Evolutionary conservation across 2,113 vertebrate genomes (phyloP), one percentile per base, ranked within the genome.

Genomic region (Budorcas taxicolor): DNA sequence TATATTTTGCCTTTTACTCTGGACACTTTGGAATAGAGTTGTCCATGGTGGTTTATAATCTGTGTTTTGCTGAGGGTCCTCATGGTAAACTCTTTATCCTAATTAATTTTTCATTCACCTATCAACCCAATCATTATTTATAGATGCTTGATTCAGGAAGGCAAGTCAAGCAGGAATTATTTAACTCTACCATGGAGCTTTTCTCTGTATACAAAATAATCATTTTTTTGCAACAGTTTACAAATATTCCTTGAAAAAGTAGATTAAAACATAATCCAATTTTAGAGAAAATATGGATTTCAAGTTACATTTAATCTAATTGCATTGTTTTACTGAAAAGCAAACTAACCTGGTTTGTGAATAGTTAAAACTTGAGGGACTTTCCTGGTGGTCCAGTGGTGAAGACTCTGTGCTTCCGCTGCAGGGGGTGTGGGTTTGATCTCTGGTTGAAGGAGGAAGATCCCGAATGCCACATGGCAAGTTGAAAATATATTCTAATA

Each of bases 401-500:
- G 33, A 81, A 81, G 78, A 52, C 16, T 19, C 76, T 27, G 13
- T 36, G 31, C 16, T 81, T 81, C 45, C 0, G 1, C 9, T 52
- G 45, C 16, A 81, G 47, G 17, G 45, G 3, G 5, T 33, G 3
- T 6, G 45, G 78, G 29, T 52, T 81, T 33, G 47, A 52, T 81
- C 47, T 50, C 29, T 81, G 47, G 31, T 52, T 33, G 47, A 50
- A 31, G 31, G 31, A 50, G 15, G 31, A 52, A 81, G 47, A 81
- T 33, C 31, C 17, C 3, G 1, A 6, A 33, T 52, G 78, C 29
- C 78, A 81, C 47, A 19, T 33, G 47, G 47, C 47, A 33, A 81
- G 9, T 58, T 40, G 84, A 94, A 91, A 89, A 94, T 91, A 57
- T 10, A 94, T 74, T 95, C 84, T 40, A 95, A 74, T 84, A 60